Conservation (phyloP, 2,113 vertebrate genomes). For the Lucifuga dentata region DNA sequence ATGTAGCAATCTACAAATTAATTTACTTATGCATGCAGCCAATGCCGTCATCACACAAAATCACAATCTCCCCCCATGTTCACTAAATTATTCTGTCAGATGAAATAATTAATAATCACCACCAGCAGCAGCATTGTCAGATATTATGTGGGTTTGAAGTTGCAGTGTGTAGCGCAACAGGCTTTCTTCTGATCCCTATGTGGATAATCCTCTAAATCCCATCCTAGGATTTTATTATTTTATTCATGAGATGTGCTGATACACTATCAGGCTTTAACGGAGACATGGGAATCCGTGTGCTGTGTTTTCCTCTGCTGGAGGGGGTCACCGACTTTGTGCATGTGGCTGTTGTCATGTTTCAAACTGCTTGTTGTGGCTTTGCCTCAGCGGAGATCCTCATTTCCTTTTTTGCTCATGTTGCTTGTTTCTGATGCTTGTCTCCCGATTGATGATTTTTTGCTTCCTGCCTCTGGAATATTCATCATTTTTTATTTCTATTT, state of each 20-base stretch:
- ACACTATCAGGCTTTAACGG: conserved; percentile 37
- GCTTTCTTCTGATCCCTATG: conserved; percentile 22
- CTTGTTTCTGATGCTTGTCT: conserved; percentile 43
- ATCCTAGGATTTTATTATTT: conserved; percentile 45
- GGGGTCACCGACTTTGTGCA: conserved; percentile 31
- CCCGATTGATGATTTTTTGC: conserved; percentile 27
- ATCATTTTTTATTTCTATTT: conserved; percentile 14
- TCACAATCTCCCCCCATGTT: conserved; percentile 18
- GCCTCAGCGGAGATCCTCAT: conserved; percentile 54
- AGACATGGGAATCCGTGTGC: conserved; percentile 44
- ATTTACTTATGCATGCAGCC: conserved; percentile 41
- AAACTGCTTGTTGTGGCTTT: conserved; percentile 42
- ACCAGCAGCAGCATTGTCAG: conserved; percentile 29
- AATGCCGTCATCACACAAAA: background rate
- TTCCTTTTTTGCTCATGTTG: conserved; percentile 39
- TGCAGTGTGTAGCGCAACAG: background rate
- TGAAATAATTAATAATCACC: conserved; percentile 46
- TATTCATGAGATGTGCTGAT: conserved; percentile 66
- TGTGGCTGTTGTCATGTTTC: conserved; percentile 38
- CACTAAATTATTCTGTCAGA: conserved; percentile 54
- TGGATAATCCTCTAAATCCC: conserved; percentile 41
- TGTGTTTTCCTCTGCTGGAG: conserved; percentile 9
- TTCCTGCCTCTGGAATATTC: conserved; percentile 40
- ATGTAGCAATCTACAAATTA: conserved; percentile 40
- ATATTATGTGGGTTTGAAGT: conserved; percentile 23